phyloP scores from a whole-genome alignment of 2,797 vertebrate species.

The Gymnoscopelus microlampas region DNA sequence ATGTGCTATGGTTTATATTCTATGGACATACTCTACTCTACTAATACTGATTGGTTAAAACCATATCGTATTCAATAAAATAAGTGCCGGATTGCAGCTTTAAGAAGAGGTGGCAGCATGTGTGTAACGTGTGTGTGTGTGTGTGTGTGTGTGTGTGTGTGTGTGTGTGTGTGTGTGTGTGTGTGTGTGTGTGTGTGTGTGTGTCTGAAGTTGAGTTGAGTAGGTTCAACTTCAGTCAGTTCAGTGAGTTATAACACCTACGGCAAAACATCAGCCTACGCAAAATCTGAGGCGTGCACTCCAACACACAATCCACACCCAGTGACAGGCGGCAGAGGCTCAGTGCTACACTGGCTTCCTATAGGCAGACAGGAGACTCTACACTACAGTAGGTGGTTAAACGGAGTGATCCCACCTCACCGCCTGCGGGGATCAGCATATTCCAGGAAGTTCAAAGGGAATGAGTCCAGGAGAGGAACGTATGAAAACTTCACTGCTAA shows the following conservation, averaged over 20 bases:
- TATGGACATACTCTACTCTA: not conserved
- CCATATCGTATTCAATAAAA: too few relatives aligned
- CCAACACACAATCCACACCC: not conserved
- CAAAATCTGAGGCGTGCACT: slow-evolving; percentile 16
- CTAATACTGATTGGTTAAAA: too few relatives aligned
- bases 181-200: not conserved
- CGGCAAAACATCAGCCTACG: slow-evolving; percentile 2
- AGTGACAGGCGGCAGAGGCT: slow-evolving; percentile 18
- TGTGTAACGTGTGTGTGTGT: not conserved
- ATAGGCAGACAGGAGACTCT: slow-evolving; percentile 20
- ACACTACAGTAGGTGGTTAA: not conserved
- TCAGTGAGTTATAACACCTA: not conserved
- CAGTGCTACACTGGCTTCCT: slow-evolving; percentile 29
- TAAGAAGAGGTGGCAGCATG: too few relatives aligned
- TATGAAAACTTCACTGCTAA: slow-evolving; percentile 43
- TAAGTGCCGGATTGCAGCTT: too few relatives aligned
- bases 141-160: too few relatives aligned
- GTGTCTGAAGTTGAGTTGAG: not conserved
- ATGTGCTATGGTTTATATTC: too few relatives aligned
- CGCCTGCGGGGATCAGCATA: slow-evolving; percentile 50
- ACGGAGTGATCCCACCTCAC: slow-evolving; percentile 20
- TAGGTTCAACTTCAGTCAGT: not conserved
- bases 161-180: not conserved
- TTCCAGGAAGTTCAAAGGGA: slow-evolving; percentile 60
- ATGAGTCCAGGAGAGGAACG: slow-evolving; percentile 22